These are phyloP conservation scores for Coendou prehensilis DNA, from an alignment of 2,797 vertebrate genomes.

Conservation along the genomic window DNA sequence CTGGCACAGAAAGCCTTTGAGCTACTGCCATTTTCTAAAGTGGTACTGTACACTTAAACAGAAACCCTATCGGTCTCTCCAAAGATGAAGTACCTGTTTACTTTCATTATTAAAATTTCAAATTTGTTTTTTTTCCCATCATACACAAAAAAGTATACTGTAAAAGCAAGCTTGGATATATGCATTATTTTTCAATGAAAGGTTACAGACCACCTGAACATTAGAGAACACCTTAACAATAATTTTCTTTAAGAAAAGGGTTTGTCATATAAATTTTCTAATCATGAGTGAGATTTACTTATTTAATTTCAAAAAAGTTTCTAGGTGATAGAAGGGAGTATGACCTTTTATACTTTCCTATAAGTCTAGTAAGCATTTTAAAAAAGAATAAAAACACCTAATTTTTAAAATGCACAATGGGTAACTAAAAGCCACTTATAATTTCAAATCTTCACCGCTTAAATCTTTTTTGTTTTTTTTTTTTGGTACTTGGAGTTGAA, in stretches of 20 bases:
- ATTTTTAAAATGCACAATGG: background rate
- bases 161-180: background rate
- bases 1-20: background rate
- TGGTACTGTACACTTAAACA: background rate
- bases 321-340: background rate
- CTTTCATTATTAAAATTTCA: background rate
- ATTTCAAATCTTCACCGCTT: conserved; percentile 6
- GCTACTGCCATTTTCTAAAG: background rate
- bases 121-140: background rate
- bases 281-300: background rate
- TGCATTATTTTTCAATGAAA: background rate
- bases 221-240: background rate
- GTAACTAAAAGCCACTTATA: conserved; percentile 15
- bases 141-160: background rate
- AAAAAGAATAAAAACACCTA: conserved; percentile 1
- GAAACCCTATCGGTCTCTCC: background rate
- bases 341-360: background rate
- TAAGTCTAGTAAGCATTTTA: background rate
- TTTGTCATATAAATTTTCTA: conserved; percentile 36
- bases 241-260: background rate
- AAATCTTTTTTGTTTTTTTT: background rate
- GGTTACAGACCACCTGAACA: conserved; percentile 11
- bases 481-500: background rate
- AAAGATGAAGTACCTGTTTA: background rate
- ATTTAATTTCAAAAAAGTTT: conserved; percentile 52